These are phyloP conservation scores for Nematostella vectensis DNA, from an alignment of 92 coral and sea anemone species.

Conservation along the genomic window DNA sequence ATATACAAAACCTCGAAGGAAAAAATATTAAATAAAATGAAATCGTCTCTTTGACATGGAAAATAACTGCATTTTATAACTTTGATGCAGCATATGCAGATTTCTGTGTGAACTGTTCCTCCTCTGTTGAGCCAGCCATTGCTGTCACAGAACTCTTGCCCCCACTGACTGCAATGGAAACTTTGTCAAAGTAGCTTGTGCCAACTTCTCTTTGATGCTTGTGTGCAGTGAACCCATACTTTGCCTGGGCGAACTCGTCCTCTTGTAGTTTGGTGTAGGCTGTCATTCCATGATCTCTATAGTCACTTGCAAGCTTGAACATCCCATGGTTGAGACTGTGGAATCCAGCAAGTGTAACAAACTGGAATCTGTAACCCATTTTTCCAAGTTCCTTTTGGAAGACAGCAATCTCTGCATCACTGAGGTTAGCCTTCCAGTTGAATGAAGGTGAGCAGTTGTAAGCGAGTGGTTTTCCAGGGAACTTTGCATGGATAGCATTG, in stretches of 20 bases:
- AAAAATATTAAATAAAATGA: too few species aligned
- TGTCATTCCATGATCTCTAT: conserved; percentile 81
- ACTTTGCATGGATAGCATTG: conserved; percentile 74
- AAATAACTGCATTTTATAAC: too few species aligned
- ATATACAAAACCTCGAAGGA: too few species aligned
- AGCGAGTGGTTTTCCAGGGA: conserved; percentile 97
- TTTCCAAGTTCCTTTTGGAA: conserved; percentile 91
- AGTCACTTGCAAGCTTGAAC: conserved; percentile 90
- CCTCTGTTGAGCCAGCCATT: conserved; percentile 87
- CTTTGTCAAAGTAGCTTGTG: conserved; percentile 84
- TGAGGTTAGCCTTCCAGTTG: conserved; percentile 98
- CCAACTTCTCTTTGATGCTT: conserved; percentile 98
- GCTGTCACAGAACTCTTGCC: conserved; percentile 87
- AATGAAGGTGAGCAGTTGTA: conserved; percentile 98
- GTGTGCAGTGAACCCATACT: conserved; percentile 85
- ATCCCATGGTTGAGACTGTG: conserved; percentile 94
- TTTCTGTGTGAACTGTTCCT: conserved; percentile 65
- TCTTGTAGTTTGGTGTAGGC: conserved; percentile 88
- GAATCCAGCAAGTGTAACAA: conserved; percentile 95
- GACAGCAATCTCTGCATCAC: conserved; percentile 75
- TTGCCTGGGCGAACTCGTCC: conserved; percentile 86
- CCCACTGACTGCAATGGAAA: conserved; percentile 85
- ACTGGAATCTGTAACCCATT: conserved; percentile 91
- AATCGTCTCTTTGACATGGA: too few species aligned
- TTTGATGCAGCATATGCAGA: conserved; percentile 1